phyloP scores from a whole-genome alignment of 2,888 invertebrate species.

The Loripinus fragilis region DNA sequence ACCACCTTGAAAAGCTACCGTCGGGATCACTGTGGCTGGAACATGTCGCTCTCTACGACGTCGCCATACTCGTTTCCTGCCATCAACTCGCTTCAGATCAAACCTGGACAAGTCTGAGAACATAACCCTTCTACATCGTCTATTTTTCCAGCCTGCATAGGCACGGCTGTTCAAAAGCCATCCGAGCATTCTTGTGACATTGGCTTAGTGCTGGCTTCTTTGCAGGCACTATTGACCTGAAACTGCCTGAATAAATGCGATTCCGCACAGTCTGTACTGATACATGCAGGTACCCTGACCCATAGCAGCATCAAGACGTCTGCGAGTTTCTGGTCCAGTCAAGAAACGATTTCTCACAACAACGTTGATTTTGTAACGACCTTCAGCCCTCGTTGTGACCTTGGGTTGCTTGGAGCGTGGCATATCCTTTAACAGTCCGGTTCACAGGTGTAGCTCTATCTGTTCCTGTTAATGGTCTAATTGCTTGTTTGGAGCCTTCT shows the following conservation, averaged over 20 bases:
- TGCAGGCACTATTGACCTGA: background rate
- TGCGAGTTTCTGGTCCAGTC: background rate
- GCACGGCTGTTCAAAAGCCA: too few relatives aligned
- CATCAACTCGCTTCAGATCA: too few relatives aligned
- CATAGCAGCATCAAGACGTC: background rate
- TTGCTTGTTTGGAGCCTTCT: too few relatives aligned
- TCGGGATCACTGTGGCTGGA: too few relatives aligned
- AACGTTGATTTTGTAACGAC: background rate
- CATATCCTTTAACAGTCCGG: background rate
- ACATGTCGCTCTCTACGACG: too few relatives aligned
- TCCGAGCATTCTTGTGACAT: too few relatives aligned
- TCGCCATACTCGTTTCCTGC: too few relatives aligned
- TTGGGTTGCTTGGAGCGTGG: background rate
- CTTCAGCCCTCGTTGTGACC: constrained; percentile 1
- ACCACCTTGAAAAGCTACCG: background rate
- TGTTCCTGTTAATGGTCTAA: background rate
- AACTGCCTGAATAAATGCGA: background rate
- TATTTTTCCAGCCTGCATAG: too few relatives aligned
- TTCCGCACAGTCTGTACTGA: too few relatives aligned
- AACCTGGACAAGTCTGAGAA: too few relatives aligned
- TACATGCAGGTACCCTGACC: background rate
- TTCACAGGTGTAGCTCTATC: background rate
- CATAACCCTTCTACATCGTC: too few relatives aligned
- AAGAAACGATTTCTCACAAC: background rate
- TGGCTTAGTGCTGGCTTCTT: background rate